Conservation (phyloP, 2,888 invertebrate species). For the Sinhomidia bicolor region DNA sequence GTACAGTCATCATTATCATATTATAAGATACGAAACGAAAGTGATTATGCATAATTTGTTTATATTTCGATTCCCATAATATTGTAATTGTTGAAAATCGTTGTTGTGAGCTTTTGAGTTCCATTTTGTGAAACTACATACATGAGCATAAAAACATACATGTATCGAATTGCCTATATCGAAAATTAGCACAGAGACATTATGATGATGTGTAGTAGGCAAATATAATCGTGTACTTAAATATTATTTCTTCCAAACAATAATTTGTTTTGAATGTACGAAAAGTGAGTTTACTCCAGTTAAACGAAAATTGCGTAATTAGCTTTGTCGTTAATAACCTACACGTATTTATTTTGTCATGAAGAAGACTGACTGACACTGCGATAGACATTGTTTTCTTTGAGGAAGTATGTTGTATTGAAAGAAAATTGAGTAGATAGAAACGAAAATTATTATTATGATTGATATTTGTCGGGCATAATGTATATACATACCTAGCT, state of each 20-base stretch:
- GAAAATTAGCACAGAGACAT: background rate
- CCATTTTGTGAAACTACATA: too few relatives aligned
- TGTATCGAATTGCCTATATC: too few relatives aligned
- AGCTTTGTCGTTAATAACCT: background rate
- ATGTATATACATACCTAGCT: background rate
- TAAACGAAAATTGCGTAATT: background rate
- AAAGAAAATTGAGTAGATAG: background rate
- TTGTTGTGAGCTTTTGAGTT: too few relatives aligned
- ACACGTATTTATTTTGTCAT: background rate
- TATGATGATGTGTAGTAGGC: too few relatives aligned
- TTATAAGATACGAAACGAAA: background rate
- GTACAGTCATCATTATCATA: background rate
- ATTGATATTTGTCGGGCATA: too few relatives aligned
- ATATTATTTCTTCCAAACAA: background rate
- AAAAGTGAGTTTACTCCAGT: slow-evolving; percentile 17
- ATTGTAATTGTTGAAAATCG: too few relatives aligned
- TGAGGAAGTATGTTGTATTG: background rate
- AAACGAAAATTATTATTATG: too few relatives aligned
- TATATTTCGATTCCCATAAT: background rate
- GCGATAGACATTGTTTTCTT: background rate
- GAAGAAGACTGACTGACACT: too few relatives aligned
- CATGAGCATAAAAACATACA: too few relatives aligned
- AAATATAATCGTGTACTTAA: background rate
- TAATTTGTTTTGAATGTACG: background rate
- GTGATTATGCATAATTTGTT: background rate